Conservation (phyloP, 2,888 invertebrate genomes). For the Synanthedon tipuliformis region DNA sequence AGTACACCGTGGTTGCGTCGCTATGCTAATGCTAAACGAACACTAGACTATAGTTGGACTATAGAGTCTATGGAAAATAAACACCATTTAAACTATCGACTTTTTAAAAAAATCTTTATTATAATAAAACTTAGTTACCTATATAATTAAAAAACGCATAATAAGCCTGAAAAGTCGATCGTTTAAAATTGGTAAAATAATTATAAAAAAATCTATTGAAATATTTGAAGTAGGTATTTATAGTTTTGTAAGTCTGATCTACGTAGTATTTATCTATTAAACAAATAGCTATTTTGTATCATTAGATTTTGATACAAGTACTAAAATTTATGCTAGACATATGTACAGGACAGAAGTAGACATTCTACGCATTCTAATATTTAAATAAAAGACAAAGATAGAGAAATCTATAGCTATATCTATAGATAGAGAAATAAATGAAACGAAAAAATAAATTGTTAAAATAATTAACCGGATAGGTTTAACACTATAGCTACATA, state of each 20-base stretch:
- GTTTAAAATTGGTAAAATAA: slow-evolving; percentile 11
- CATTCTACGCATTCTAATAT: slow-evolving; percentile 8
- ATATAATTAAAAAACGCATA: not conserved
- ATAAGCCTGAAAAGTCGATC: slow-evolving; percentile 5
- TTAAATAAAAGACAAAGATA: not conserved
- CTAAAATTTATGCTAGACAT: slow-evolving; percentile 5
- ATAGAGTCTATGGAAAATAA: slow-evolving; percentile 3
- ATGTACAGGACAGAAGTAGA: slow-evolving; percentile 6
- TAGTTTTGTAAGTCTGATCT: slow-evolving; percentile 3
- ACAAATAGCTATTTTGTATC: slow-evolving; percentile 7
- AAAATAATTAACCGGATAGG: no score
- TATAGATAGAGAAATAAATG: not conserved
- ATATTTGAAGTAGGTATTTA: slow-evolving; percentile 8
- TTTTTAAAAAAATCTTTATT: no score
- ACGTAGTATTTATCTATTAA: slow-evolving; percentile 12
- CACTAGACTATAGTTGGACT: not conserved
- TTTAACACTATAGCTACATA: no score
- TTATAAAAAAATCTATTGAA: slow-evolving; percentile 12
- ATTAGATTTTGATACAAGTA: slow-evolving; percentile 1
- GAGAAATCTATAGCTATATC: not conserved
- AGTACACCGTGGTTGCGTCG: not conserved
- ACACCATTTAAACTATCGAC: not conserved
- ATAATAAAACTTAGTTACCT: no score
- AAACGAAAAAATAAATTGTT: no score
- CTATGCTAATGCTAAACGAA: not conserved